phyloP scores from a whole-genome alignment of 2,888 invertebrate genomes.

The Bruchidius siliquastri region DNA sequence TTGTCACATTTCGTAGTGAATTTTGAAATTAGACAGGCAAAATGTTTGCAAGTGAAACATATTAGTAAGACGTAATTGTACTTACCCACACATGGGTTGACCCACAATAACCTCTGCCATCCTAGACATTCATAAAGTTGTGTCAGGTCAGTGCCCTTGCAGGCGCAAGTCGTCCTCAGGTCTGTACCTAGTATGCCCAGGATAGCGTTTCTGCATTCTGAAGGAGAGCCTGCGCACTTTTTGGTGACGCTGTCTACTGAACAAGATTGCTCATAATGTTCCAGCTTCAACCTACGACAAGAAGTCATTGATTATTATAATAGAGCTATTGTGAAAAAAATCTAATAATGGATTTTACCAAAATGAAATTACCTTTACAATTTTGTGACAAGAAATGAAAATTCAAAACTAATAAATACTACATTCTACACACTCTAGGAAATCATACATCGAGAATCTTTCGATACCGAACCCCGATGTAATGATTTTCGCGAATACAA shows the following conservation, averaged over 20 bases:
- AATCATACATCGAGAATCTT: too few species aligned
- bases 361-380: too few species aligned
- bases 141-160: constrained; percentile 79
- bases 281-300: constrained; percentile 64
- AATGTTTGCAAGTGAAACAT: background rate
- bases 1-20: too few species aligned
- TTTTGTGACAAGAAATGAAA: too few species aligned
- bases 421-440: too few species aligned
- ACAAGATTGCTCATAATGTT: constrained; percentile 87
- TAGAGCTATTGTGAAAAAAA: too few species aligned
- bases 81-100: constrained; percentile 90
- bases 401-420: too few species aligned
- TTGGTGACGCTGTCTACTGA: constrained; percentile 86
- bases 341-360: too few species aligned
- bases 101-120: constrained; percentile 86
- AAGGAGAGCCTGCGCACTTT: constrained; percentile 80
- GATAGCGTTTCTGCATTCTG: constrained; percentile 81
- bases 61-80: constrained; percentile 1
- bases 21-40: too few species aligned
- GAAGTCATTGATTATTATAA: background rate
- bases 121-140: constrained; percentile 85
- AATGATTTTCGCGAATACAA: too few species aligned
- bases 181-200: constrained; percentile 87
- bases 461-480: too few species aligned
- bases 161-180: constrained; percentile 80